A percentile compares a stretch with the other conserved stretches of the same genome.
Conservation (phyloP, 2,113 vertebrate genomes). For the Tupaia chinensis region DNA sequence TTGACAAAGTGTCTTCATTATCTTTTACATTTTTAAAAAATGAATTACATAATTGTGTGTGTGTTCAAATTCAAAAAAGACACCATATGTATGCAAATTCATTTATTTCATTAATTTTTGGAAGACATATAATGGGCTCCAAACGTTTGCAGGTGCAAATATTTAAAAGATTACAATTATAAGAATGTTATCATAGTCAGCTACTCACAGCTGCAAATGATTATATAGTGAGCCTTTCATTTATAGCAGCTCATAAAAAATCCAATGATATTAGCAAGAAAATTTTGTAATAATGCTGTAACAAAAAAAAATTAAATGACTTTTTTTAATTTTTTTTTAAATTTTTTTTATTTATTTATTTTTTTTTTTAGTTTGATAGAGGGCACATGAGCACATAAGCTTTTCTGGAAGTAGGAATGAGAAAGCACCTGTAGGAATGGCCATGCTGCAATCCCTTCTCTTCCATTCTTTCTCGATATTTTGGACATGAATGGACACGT, state of each 20-base stretch:
- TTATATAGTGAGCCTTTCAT: not conserved
- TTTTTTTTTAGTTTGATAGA: no score
- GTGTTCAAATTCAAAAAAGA: not conserved
- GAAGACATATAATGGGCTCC: not conserved
- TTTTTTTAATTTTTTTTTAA: no score
- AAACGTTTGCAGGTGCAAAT: constrained; percentile 56
- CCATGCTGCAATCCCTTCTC: no score
- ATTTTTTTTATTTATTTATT: no score
- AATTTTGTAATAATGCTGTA: not conserved
- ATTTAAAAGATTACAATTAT: constrained; percentile 45
- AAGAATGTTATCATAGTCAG: constrained; percentile 10
- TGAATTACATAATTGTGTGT: not conserved
- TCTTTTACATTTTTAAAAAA: constrained; percentile 27
- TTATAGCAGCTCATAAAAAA: not conserved
- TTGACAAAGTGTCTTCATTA: not conserved
- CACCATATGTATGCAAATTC: not conserved
- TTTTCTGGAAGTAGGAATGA: no score
- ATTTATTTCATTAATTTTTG: constrained; percentile 31
- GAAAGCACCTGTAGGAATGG: no score
- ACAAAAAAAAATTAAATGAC: not conserved
- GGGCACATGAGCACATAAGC: no score
- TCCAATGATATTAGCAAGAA: not conserved
- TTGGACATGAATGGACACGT: no score
- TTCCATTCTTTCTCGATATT: no score
- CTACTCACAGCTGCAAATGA: constrained; percentile 37